Base-by-base conservation (phyloP, 2,113 vertebrate genomes). In the Anas platyrhynchos region DNA sequence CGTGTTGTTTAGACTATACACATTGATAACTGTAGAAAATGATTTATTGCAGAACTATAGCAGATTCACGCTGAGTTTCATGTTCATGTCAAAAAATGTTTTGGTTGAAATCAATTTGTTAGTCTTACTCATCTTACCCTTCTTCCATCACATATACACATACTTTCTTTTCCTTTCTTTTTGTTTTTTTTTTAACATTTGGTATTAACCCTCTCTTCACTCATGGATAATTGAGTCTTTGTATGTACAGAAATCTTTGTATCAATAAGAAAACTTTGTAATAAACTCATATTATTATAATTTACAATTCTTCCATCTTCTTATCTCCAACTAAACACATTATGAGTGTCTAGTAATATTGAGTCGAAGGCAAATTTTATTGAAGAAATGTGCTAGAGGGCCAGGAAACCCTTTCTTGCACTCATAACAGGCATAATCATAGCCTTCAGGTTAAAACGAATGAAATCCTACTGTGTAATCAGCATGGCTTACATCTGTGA, bases 101-200 rank as follows among this genome's bases (percentile, higher is more conserved):
- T 94, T 96, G 66, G 32, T 85, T 87, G 83, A 97, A 97, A 91
- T 95, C 66, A 90, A 2, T 96, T 97, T 97, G 71, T 66, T 93
- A 89, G 50, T 96, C 58, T 72, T 84, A 17, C 41, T 50, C 55
- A 46, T 96, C 59, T 71, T 84, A 17, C 41, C 50, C 48, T 73
- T 97, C 68, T 88, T 88, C 50, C n/a, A 16, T 91, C 48, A 73
- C 65, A 56, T 44, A 80, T 50, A 84, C 55, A 72, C 67, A 71
- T 78, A 27, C 10, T 76, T 78, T 14, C 2, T 13, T 74, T 81
- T 87, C 43, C 18, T 82, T 81, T 89, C 27, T 27, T 50, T 44
- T 71, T 54, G 21, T 48, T 48, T 56, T 71, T 56, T 71, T 56
- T n/a, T 25, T 81, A 48, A 80, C 48, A 14, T 85, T 67, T 81